phyloP scores from a whole-genome alignment of 1,140 invertebrate species.

The Acromyrmex charruanus region DNA sequence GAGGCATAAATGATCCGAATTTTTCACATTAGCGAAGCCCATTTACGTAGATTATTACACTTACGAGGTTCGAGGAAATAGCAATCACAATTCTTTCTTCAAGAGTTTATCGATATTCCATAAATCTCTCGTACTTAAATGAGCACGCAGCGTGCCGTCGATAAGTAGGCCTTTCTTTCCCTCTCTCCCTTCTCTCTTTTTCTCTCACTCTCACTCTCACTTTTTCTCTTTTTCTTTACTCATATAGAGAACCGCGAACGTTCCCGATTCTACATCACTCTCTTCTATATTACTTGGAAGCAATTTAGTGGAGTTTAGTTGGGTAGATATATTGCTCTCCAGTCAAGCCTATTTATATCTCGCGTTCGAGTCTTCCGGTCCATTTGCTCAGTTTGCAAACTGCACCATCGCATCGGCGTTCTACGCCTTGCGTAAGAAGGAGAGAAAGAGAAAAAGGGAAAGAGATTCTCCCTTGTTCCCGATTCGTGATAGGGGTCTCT shows the following conservation, averaged over 20 bases:
- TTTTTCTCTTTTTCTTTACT: neutral
- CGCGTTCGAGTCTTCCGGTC: constrained; percentile 78
- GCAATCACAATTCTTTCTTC: constrained; percentile 46
- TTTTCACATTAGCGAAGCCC: neutral
- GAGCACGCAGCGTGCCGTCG: constrained; percentile 56
- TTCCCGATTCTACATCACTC: constrained; percentile 47
- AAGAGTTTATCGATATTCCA: constrained; percentile 61
- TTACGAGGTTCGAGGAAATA: constrained; percentile 8
- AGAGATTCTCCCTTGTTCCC: constrained; percentile 70
- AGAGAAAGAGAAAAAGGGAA: constrained; percentile 21
- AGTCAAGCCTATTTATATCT: constrained; percentile 68
- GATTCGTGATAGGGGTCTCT: constrained; percentile 71
- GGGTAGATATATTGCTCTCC: constrained; percentile 60
- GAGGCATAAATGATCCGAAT: neutral
- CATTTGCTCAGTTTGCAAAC: constrained; percentile 86
- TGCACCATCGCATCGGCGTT: constrained; percentile 58
- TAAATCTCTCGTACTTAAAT: constrained; percentile 56
- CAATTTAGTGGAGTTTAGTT: constrained; percentile 63
- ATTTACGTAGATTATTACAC: neutral
- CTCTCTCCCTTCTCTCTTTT: neutral
- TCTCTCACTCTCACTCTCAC: neutral
- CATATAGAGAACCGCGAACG: constrained; percentile 26
- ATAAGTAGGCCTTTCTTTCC: constrained; percentile 39
- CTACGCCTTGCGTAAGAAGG: constrained; percentile 43
- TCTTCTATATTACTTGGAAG: constrained; percentile 47